These are phyloP conservation scores for Strigamia maritima DNA, from an alignment of 2,888 invertebrate species.

Conservation along the genomic window DNA sequence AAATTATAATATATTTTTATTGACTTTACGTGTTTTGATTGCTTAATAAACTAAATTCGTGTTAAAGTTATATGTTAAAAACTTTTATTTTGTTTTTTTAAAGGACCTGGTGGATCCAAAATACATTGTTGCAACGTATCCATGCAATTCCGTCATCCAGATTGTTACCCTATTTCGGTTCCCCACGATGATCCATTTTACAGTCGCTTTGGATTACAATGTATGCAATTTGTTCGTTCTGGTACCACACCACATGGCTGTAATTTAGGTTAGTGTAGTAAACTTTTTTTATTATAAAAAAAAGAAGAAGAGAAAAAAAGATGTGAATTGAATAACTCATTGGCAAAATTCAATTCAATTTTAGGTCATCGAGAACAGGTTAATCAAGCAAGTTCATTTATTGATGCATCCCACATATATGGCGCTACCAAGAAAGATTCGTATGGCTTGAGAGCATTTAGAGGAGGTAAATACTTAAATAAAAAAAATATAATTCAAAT, in stretches of 20 bases:
- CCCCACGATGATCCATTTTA: constrained; percentile 42
- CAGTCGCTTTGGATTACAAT: constrained; percentile 40
- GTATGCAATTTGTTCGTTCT: constrained; percentile 42
- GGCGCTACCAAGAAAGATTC: constrained; percentile 41
- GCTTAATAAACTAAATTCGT: too few relatives aligned
- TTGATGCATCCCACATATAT: constrained; percentile 45
- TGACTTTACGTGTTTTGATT: too few relatives aligned
- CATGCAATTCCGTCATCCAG: constrained; percentile 39
- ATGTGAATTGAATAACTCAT: neutral
- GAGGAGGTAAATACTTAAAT: constrained; percentile 33
- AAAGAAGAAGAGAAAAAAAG: too few relatives aligned
- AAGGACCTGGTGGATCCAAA: constrained; percentile 34
- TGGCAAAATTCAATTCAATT: neutral
- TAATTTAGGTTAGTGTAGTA: constrained; percentile 38
- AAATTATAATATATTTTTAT: neutral
- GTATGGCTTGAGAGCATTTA: constrained; percentile 36
- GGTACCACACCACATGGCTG: constrained; percentile 36
- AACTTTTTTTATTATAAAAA: neutral
- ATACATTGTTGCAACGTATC: constrained; percentile 39
- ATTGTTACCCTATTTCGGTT: constrained; percentile 42
- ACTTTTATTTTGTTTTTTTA: neutral
- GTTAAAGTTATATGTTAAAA: neutral
- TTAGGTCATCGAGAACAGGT: constrained; percentile 44
- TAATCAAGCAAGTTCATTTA: constrained; percentile 44
- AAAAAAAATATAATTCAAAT: neutral